phyloP scores from a whole-genome alignment of 2,797 vertebrate genomes.

The Neomorphus geoffroyi region DNA sequence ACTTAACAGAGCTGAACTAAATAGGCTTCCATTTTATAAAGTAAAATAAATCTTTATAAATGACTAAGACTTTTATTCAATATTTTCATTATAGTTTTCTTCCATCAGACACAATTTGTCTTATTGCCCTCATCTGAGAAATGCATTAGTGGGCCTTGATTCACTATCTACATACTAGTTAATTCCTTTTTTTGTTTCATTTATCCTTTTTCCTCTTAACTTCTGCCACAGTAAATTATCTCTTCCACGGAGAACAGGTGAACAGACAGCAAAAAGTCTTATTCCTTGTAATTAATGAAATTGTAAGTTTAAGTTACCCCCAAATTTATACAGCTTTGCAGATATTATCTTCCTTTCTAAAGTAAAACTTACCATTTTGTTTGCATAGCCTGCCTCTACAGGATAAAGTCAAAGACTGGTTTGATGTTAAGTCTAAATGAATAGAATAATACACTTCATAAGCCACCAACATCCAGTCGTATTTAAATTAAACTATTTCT shows the following conservation, averaged over 20 bases:
- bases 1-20: neutral
- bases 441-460: neutral
- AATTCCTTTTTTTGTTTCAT: slow-evolving; percentile 24
- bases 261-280: neutral
- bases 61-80: neutral
- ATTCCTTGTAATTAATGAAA: neutral
- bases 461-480: neutral
- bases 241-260: neutral
- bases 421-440: neutral
- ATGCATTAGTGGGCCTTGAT: neutral
- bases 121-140: neutral
- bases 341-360: neutral
- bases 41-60: slow-evolving; percentile 20
- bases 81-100: slow-evolving; percentile 17
- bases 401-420: neutral
- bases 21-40: neutral
- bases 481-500: slow-evolving; percentile 20
- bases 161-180: slow-evolving; percentile 37
- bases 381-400: neutral
- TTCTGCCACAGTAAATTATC: neutral
- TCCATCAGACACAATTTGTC: neutral
- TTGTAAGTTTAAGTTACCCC: neutral
- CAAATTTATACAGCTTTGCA: neutral
- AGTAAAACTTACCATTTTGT: neutral
- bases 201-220: slow-evolving; percentile 14